Conservation (phyloP, 64 coral and sea anemone genomes). For the Stichodactyla helianthus region DNA sequence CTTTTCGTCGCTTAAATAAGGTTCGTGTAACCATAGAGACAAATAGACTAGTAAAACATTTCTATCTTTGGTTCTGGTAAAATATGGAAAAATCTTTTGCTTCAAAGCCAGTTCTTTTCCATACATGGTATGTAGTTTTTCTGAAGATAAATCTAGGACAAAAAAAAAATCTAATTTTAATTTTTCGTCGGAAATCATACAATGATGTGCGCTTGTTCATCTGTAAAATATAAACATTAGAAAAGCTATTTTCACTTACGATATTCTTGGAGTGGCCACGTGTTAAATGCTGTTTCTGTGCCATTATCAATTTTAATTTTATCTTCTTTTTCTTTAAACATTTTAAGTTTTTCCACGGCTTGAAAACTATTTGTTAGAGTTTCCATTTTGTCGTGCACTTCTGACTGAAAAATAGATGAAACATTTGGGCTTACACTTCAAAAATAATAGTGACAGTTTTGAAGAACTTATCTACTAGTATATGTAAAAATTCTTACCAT, state of each 20-base stretch:
- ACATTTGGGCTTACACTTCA: neutral
- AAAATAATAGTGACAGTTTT: neutral
- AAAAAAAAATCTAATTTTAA: neutral
- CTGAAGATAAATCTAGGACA: slow-evolving; percentile 50
- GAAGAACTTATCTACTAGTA: neutral
- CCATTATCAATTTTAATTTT: neutral
- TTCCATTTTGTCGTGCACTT: slow-evolving; percentile 61
- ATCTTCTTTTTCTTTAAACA: slow-evolving; percentile 40
- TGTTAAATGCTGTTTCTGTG: slow-evolving; percentile 45
- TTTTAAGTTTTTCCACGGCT: slow-evolving; percentile 55
- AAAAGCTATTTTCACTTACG: slow-evolving; percentile 54
- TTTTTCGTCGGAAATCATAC: too few relatives aligned
- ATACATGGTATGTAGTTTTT: slow-evolving; percentile 67
- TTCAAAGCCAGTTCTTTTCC: slow-evolving; percentile 76
- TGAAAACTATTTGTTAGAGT: slow-evolving; percentile 65
- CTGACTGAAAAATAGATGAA: slow-evolving; percentile 37
- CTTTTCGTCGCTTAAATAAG: slow-evolving; percentile 62
- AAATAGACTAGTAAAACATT: slow-evolving; percentile 74
- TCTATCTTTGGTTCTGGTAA: slow-evolving; percentile 65
- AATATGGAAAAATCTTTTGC: slow-evolving; percentile 69
- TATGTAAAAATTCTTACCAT: slow-evolving; percentile 37
- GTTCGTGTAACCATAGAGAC: slow-evolving; percentile 86
- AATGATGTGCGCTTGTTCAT: too few relatives aligned
- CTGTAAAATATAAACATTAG: neutral
- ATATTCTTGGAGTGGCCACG: slow-evolving; percentile 75